phyloP scores from a whole-genome alignment of 2,113 vertebrate species.

The Corvus hawaiiensis region DNA sequence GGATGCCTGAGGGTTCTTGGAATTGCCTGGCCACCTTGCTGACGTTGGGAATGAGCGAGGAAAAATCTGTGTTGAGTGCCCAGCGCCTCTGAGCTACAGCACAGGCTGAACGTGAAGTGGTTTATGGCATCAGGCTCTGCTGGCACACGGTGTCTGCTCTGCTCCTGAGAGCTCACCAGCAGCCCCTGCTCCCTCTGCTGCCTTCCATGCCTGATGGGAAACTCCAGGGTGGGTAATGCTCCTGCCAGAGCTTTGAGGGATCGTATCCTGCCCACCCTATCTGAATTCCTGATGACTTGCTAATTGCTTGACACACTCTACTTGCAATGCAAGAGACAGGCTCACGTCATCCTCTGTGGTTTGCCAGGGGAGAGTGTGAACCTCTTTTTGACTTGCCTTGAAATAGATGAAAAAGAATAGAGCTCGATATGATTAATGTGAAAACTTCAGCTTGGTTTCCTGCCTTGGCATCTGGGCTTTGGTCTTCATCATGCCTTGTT shows the following conservation, averaged over 20 bases:
- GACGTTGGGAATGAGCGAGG: not conserved
- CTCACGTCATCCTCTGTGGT: constrained; percentile 52
- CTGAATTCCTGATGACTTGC: constrained; percentile 61
- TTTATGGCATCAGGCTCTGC: not conserved
- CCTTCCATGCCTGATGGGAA: constrained; percentile 13
- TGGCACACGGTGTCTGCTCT: not conserved
- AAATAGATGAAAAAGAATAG: constrained; percentile 56
- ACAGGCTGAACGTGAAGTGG: not conserved
- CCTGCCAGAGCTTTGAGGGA: constrained; percentile 44
- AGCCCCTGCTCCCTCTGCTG: constrained; percentile 35
- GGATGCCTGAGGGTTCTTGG: not conserved
- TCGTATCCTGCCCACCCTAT: constrained; percentile 27
- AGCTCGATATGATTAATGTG: constrained; percentile 49
- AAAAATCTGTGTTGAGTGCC: not conserved
- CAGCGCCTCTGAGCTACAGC: not conserved
- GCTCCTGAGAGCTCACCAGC: not conserved
- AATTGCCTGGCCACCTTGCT: not conserved
- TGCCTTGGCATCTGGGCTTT: not conserved
- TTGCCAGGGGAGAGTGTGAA: constrained; percentile 49
- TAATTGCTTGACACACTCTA: constrained; percentile 62
- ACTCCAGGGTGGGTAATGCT: constrained; percentile 38
- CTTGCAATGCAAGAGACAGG: constrained; percentile 54
- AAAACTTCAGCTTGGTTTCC: constrained; percentile 31
- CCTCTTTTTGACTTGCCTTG: constrained; percentile 48
- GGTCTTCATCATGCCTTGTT: not conserved